phyloP scores from a whole-genome alignment of 2,113 vertebrate species.

The Brachypteracias leptosomus region DNA sequence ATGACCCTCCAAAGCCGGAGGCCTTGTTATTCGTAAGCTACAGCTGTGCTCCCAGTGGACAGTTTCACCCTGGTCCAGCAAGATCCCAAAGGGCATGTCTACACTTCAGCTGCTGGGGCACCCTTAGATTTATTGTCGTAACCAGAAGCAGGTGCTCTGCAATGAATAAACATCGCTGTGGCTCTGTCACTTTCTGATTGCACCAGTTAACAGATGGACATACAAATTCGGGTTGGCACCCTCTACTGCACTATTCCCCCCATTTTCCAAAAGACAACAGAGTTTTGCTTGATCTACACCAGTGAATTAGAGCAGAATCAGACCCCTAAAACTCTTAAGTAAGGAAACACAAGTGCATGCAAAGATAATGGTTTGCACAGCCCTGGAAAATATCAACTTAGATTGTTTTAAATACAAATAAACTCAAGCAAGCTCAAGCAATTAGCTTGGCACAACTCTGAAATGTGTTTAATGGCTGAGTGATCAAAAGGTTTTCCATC shows the following conservation, averaged over 20 bases:
- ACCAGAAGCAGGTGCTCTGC: constrained; percentile 36
- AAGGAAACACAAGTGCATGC: background rate
- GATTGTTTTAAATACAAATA: constrained; percentile 53
- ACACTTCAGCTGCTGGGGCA: background rate
- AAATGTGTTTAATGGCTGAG: constrained; percentile 70
- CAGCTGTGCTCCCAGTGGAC: background rate
- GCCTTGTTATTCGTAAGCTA: background rate
- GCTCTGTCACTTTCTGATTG: constrained; percentile 42
- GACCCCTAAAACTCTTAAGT: background rate
- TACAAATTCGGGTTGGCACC: constrained; percentile 34
- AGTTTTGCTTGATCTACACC: background rate
- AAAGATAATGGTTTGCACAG: background rate
- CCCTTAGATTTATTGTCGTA: constrained; percentile 28
- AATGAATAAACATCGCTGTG: constrained; percentile 13
- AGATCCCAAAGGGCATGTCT: constrained; percentile 27
- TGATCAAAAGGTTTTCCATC: constrained; percentile 74
- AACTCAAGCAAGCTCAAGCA: constrained; percentile 50
- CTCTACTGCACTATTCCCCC: background rate
- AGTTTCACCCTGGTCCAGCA: background rate
- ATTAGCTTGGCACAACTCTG: constrained; percentile 55
- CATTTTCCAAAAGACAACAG: background rate
- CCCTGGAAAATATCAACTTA: constrained; percentile 10
- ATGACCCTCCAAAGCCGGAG: background rate
- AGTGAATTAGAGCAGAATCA: background rate
- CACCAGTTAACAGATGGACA: constrained; percentile 33